phyloP scores from a whole-genome alignment of 64 coral and sea anemone species.

The Anthopleura sola region DNA sequence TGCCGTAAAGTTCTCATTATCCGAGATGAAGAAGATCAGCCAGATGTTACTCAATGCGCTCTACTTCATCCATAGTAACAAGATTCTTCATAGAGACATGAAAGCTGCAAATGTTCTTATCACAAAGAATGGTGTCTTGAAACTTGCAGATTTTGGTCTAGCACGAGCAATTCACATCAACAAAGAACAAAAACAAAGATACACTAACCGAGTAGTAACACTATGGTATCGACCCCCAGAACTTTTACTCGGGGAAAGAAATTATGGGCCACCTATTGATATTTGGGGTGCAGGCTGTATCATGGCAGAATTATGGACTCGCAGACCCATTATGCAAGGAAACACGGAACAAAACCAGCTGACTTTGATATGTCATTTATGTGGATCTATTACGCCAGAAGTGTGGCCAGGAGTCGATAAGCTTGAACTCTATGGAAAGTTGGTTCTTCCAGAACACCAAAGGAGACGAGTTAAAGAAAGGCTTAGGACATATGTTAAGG shows the following conservation, averaged over 20 bases:
- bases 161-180: constrained; percentile 93
- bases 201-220: constrained; percentile 97
- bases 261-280: constrained; percentile 98
- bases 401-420: constrained; percentile 94
- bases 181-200: constrained; percentile 84
- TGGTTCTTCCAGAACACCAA: constrained; percentile 69
- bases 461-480: constrained; percentile 91
- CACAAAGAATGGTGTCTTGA: constrained; percentile 93
- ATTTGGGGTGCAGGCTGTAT: constrained; percentile 98
- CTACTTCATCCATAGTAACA: constrained; percentile 99
- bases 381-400: constrained; percentile 90
- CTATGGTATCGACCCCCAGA: constrained; percentile 97
- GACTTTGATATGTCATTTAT: constrained; percentile 79
- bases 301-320: constrained; percentile 98
- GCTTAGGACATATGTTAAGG: constrained; percentile 82
- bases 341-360: constrained; percentile 95
- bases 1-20: constrained; percentile 76
- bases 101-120: constrained; percentile 98
- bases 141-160: constrained; percentile 95
- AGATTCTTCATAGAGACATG: constrained; percentile 97
- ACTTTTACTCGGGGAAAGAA: constrained; percentile 85
- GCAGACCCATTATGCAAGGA: constrained; percentile 97
- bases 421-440: constrained; percentile 85
- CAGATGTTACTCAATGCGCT: constrained; percentile 98
- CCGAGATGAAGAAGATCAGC: constrained; percentile 93